These are phyloP conservation scores for Pelosia muscerda DNA, from an alignment of 2,888 invertebrate species.

Conservation along the genomic window DNA sequence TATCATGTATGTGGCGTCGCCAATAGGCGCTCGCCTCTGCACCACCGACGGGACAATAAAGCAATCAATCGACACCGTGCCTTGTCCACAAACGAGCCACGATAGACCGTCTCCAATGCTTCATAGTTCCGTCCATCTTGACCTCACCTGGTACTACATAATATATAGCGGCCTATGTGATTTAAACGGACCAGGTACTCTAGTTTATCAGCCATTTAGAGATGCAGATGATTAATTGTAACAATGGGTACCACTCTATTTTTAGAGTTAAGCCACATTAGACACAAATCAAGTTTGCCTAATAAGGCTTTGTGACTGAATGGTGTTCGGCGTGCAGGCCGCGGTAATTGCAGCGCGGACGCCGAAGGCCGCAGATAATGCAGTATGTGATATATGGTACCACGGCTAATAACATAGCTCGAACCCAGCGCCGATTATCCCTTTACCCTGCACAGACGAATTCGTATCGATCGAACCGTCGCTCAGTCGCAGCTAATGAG, in stretches of 20 bases:
- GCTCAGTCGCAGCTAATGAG: slow-evolving; percentile 83
- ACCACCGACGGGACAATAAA: slow-evolving; percentile 78
- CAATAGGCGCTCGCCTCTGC: slow-evolving; percentile 57
- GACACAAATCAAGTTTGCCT: slow-evolving; percentile 61
- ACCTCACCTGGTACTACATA: slow-evolving; percentile 44
- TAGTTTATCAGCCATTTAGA: slow-evolving; percentile 28
- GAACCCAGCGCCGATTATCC: slow-evolving; percentile 81
- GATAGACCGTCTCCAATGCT: slow-evolving; percentile 56
- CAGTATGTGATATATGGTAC: slow-evolving; percentile 85
- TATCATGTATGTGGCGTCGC: slow-evolving; percentile 83
- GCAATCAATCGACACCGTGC: slow-evolving; percentile 80
- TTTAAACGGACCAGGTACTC: slow-evolving; percentile 39
- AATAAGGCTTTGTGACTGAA: slow-evolving; percentile 73
- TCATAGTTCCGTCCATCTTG: slow-evolving; percentile 50
- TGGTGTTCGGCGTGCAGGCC: slow-evolving; percentile 65
- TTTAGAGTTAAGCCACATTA: slow-evolving; percentile 44
- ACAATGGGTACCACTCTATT: slow-evolving; percentile 30
- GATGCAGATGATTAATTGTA: slow-evolving; percentile 43
- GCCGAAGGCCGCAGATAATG: slow-evolving; percentile 81
- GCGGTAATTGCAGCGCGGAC: slow-evolving; percentile 80
- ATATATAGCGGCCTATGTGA: slow-evolving; percentile 13
- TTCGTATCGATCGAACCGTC: slow-evolving; percentile 81
- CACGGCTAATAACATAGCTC: slow-evolving; percentile 83
- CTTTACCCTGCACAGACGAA: slow-evolving; percentile 82
- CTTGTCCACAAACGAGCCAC: slow-evolving; percentile 71